Evolutionary conservation across 2,888 invertebrate species (phyloP).

Genomic region (Heterodera filipjevi): DNA sequence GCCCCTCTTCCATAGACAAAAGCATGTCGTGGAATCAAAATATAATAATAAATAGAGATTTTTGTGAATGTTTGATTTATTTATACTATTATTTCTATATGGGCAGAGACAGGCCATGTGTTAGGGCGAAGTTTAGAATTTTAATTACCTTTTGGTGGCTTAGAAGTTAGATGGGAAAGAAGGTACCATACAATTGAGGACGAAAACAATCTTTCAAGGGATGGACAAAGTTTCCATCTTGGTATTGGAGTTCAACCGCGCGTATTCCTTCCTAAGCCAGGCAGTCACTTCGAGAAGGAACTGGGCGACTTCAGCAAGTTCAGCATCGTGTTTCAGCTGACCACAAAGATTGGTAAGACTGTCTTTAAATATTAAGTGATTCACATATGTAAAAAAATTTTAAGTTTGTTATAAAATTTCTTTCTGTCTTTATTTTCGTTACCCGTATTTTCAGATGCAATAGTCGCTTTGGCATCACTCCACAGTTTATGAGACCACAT

Average conservation of each 20-base stretch:
- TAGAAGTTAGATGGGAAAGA: background rate
- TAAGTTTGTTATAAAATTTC: background rate
- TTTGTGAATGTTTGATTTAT: background rate
- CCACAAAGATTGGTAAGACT: conserved; percentile 31
- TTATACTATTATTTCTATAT: background rate
- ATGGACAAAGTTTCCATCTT: background rate
- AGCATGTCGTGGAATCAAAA: background rate
- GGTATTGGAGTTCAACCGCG: background rate
- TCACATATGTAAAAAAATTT: background rate
- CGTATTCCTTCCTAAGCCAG: conserved; percentile 30
- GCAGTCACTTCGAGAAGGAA: conserved; percentile 23
- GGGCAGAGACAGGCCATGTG: no score
- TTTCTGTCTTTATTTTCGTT: no score
- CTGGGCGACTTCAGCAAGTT: conserved; percentile 27
- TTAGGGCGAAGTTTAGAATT: background rate
- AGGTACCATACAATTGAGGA: background rate
- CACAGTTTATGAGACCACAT: conserved; percentile 37
- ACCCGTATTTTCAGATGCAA: conserved; percentile 24
- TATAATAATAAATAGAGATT: background rate
- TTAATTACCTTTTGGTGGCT: background rate
- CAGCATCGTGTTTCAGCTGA: conserved; percentile 22
- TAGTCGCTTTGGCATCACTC: conserved; percentile 29
- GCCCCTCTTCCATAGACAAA: background rate
- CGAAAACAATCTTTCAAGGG: background rate
- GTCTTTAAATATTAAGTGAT: conserved; percentile 19